phyloP scores from a whole-genome alignment of 2,113 vertebrate genomes.

The Uropsilus gracilis region DNA sequence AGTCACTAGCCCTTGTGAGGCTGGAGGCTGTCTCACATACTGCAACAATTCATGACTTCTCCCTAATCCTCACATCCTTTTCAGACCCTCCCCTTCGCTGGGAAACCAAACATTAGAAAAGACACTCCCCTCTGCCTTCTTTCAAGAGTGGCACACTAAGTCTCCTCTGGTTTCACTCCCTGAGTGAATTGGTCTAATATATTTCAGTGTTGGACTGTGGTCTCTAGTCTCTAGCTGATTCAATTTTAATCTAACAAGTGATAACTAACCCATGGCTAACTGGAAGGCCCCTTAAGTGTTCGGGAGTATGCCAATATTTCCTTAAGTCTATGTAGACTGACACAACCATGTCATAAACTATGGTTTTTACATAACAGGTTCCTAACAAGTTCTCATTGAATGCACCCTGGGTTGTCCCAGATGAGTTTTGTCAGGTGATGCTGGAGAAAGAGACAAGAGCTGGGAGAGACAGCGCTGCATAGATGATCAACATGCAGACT shows the following conservation, averaged over 20 bases:
- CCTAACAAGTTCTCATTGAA: not conserved
- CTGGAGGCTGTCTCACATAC: not conserved
- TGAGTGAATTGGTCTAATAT: not conserved
- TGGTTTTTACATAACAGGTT: not conserved
- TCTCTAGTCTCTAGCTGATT: slow-evolving; percentile 22
- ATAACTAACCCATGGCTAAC: not conserved
- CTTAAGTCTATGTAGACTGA: slow-evolving; percentile 13
- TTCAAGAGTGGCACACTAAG: not conserved
- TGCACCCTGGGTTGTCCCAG: not conserved
- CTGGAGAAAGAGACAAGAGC: not conserved
- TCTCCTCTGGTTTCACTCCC: not conserved
- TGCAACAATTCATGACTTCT: not conserved
- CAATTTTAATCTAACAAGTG: slow-evolving; percentile 31
- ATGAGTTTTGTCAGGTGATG: not conserved
- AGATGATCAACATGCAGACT: not conserved
- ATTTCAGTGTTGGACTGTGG: slow-evolving; percentile 20
- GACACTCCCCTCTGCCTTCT: not conserved
- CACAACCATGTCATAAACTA: not conserved
- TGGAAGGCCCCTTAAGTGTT: not conserved
- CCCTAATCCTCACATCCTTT: not conserved
- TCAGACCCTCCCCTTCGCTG: not conserved
- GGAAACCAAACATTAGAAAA: not conserved
- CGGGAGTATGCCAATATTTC: not conserved
- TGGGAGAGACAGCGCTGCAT: not conserved
- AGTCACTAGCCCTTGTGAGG: not conserved